A percentile compares a stretch with the other conserved stretches of the same genome.
phyloP scores from a whole-genome alignment of 2,888 invertebrate species.

The Andrena marginata region DNA sequence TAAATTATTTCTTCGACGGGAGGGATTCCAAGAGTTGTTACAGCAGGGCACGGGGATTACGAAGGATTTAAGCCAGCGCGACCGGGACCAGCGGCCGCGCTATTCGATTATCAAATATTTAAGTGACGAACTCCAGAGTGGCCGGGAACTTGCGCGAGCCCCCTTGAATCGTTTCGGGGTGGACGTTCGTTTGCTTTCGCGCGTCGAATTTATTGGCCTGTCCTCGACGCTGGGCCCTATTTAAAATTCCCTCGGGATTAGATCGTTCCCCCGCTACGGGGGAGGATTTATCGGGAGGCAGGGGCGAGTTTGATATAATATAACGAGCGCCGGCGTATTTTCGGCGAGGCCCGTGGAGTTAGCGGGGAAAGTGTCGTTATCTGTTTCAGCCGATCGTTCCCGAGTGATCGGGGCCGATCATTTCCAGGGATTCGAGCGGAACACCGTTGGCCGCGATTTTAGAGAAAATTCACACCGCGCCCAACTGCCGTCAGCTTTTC shows the following conservation, averaged over 20 bases:
- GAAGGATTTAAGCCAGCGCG: slow-evolving; percentile 46
- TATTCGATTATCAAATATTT: slow-evolving; percentile 64
- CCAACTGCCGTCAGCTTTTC: slow-evolving; percentile 10
- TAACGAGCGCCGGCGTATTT: background rate
- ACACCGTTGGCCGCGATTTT: slow-evolving; percentile 9
- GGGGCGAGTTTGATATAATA: background rate
- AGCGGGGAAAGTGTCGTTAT: slow-evolving; percentile 15
- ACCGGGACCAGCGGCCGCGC: slow-evolving; percentile 27
- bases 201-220: slow-evolving; percentile 3
- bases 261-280: background rate
- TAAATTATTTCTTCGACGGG: slow-evolving; percentile 66
- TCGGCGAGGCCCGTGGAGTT: background rate
- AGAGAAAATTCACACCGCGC: slow-evolving; percentile 28
- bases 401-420: slow-evolving; percentile 31
- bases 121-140: slow-evolving; percentile 52
- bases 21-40: slow-evolving; percentile 45
- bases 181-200: slow-evolving; percentile 3
- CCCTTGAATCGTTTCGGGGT: background rate
- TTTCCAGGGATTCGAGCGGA: background rate
- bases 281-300: background rate
- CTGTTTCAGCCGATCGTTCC: slow-evolving; percentile 29
- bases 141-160: slow-evolving; percentile 20
- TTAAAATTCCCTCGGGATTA: slow-evolving; percentile 3
- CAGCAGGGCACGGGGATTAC: slow-evolving; percentile 55
- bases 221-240: background rate